Evolutionary conservation across 2,797 vertebrate genomes (phyloP).

Genomic region (Epinephelus malabaricus): DNA sequence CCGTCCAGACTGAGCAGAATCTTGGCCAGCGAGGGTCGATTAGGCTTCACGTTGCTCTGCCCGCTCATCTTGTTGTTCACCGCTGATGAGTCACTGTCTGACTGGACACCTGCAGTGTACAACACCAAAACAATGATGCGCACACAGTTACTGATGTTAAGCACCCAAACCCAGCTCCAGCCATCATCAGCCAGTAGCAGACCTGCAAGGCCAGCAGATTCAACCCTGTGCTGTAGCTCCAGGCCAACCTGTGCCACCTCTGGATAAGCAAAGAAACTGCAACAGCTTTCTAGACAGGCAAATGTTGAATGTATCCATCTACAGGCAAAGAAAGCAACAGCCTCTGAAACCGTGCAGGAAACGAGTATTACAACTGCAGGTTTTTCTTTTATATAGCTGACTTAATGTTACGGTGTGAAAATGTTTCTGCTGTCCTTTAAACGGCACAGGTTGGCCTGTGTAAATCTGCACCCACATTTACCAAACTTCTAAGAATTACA

Average conservation of each 20-base stretch:
- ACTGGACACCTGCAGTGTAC: constrained; percentile 90
- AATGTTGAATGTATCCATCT: not conserved
- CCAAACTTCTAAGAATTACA: too few species aligned
- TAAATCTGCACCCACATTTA: too few species aligned
- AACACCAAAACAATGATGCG: constrained; percentile 27
- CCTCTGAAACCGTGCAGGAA: not conserved
- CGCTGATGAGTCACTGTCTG: constrained; percentile 92
- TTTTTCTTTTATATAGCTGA: not conserved
- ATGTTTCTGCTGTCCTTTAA: not conserved
- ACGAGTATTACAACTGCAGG: not conserved
- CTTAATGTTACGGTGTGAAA: not conserved
- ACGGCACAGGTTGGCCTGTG: too few species aligned
- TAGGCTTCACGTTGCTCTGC: constrained; percentile 89
- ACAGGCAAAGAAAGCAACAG: too few species aligned
- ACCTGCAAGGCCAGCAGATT: not conserved
- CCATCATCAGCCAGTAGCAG: not conserved
- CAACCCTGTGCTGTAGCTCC: not conserved
- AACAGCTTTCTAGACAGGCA: not conserved
- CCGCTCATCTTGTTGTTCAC: constrained; percentile 95
- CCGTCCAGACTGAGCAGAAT: constrained; percentile 97
- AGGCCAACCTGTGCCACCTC: not conserved
- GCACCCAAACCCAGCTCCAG: not conserved
- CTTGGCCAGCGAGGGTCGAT: constrained; percentile 96
- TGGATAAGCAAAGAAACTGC: not conserved
- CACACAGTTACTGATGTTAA: not conserved